A percentile compares a stretch with the other conserved stretches of the same genome.
phyloP scores from a whole-genome alignment of 2,797 vertebrate species.

The Myioborus melanocephalus region DNA sequence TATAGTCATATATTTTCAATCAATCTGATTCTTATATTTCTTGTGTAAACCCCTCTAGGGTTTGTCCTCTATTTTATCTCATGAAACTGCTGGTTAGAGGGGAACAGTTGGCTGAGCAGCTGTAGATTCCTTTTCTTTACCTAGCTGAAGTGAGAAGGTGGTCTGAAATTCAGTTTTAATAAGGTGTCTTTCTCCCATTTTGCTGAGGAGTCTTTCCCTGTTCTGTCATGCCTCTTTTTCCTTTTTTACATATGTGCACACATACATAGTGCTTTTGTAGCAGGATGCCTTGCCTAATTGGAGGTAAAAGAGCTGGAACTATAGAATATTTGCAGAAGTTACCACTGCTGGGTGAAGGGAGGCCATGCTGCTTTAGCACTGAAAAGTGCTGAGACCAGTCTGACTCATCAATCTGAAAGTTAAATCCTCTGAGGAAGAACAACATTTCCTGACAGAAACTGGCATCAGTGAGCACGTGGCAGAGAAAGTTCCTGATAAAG shows the following conservation, averaged over 20 bases:
- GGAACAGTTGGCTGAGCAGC: neutral
- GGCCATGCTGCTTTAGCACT: fast-evolving
- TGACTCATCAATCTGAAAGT: neutral
- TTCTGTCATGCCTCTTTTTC: neutral
- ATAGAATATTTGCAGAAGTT: neutral
- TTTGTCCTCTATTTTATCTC: neutral
- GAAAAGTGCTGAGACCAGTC: neutral
- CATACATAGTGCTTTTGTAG: neutral
- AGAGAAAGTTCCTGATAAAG: neutral
- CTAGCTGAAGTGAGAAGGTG: neutral
- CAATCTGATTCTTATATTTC: neutral
- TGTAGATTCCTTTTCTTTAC: neutral
- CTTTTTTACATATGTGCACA: neutral
- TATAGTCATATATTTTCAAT: neutral
- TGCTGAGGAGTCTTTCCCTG: neutral
- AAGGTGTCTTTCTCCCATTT: neutral
- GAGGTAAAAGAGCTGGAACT: neutral
- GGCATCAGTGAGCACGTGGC: fast-evolving
- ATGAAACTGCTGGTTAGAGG: neutral
- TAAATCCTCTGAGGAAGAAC: neutral
- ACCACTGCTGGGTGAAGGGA: neutral
- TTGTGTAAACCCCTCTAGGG: neutral
- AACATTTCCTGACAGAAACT: neutral
- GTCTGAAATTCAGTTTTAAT: neutral
- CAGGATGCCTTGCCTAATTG: neutral